A percentile compares a stretch with the other conserved stretches of the same genome.
Conservation (phyloP, 2,797 vertebrate species). For the Eutrigla gurnardus region DNA sequence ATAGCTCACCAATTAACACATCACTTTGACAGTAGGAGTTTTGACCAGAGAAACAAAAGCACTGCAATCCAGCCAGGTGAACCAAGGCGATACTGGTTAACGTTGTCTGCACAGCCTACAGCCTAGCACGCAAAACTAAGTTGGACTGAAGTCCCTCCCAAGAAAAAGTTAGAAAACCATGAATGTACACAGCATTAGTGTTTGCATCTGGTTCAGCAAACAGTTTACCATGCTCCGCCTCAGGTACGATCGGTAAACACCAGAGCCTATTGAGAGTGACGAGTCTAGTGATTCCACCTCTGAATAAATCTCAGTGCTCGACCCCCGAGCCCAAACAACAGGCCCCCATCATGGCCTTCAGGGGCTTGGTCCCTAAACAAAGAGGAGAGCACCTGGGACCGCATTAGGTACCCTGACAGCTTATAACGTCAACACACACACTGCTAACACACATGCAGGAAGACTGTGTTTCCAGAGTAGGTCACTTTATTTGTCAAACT, state of each 20-base stretch:
- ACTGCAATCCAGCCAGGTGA: background rate
- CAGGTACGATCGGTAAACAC: slow-evolving; percentile 66
- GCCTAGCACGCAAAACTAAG: slow-evolving; percentile 9
- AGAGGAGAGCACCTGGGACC: slow-evolving; percentile 65
- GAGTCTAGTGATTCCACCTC: slow-evolving; percentile 56
- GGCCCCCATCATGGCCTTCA: slow-evolving; percentile 52
- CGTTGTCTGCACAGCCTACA: slow-evolving; percentile 5
- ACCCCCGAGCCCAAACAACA: slow-evolving; percentile 66
- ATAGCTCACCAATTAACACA: background rate
- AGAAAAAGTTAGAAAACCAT: slow-evolving; percentile 37
- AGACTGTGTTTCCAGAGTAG: slow-evolving; percentile 34
- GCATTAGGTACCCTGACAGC: slow-evolving; percentile 52
- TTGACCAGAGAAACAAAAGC: slow-evolving; percentile 6
- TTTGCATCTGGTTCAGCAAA: slow-evolving; percentile 56
- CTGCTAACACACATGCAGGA: slow-evolving; percentile 33
- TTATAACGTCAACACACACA: slow-evolving; percentile 36
- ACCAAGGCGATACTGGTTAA: background rate
- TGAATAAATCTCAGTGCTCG: slow-evolving; percentile 64
- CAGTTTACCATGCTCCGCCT: slow-evolving; percentile 59
- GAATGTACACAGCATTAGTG: slow-evolving; percentile 28
- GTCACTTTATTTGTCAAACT: slow-evolving; percentile 57
- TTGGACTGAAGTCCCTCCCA: background rate
- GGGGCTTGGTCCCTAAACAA: slow-evolving; percentile 65
- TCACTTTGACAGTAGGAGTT: background rate
- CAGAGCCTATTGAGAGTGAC: slow-evolving; percentile 67